These are phyloP conservation scores for Phoenicopterus ruber DNA, from an alignment of 2,113 vertebrate genomes.

Conservation along the genomic window DNA sequence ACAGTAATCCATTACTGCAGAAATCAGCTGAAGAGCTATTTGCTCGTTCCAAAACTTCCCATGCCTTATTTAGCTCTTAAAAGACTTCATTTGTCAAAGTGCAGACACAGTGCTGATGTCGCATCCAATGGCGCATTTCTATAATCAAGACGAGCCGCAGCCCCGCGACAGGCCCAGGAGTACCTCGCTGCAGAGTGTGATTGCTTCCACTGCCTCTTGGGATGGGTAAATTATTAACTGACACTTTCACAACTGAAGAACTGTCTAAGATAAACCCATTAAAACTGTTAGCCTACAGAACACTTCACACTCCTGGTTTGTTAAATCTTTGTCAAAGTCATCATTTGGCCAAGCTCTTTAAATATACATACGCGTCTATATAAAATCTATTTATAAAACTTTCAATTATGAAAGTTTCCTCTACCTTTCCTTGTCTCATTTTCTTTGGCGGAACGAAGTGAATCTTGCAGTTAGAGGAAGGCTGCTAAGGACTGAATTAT, in stretches of 20 bases:
- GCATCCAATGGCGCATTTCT: slow-evolving; percentile 31
- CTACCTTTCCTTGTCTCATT: background rate
- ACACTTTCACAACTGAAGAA: slow-evolving; percentile 73
- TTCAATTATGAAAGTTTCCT: background rate
- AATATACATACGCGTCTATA: background rate
- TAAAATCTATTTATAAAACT: slow-evolving; percentile 29
- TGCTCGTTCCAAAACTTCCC: slow-evolving; percentile 50
- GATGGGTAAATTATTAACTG: slow-evolving; percentile 77
- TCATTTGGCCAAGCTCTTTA: slow-evolving; percentile 35
- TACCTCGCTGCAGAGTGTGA: slow-evolving; percentile 30
- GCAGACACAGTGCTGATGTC: slow-evolving; percentile 64
- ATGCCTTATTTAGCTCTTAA: slow-evolving; percentile 63
- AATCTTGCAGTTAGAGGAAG: background rate
- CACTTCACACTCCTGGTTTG: slow-evolving; percentile 59
- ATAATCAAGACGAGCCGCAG: slow-evolving; percentile 31
- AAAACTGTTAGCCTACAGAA: slow-evolving; percentile 71
- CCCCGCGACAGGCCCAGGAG: slow-evolving; percentile 33
- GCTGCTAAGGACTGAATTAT: background rate
- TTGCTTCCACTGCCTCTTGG: slow-evolving; percentile 61
- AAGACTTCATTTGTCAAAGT: slow-evolving; percentile 69
- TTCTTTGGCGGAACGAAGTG: background rate
- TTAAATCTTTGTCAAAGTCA: slow-evolving; percentile 71
- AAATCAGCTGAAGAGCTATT: slow-evolving; percentile 58
- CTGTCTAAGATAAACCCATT: slow-evolving; percentile 76
- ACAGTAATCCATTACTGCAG: slow-evolving; percentile 59